These are phyloP conservation scores for Panonychus citri DNA, from an alignment of 1,140 invertebrate species.

Conservation along the genomic window DNA sequence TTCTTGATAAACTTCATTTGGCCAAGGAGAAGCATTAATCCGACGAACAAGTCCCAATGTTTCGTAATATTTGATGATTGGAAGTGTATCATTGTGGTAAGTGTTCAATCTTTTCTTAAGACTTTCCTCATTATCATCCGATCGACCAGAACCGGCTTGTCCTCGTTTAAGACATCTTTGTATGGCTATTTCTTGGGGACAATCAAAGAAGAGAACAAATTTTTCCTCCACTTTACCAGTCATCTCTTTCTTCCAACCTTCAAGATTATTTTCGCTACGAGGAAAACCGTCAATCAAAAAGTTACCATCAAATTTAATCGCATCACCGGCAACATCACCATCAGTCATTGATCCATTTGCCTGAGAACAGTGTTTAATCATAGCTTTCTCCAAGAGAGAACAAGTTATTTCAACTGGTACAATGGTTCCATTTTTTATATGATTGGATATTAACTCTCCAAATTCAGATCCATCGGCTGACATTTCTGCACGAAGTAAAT, in stretches of 20 bases:
- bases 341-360: not conserved
- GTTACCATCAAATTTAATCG: conserved; percentile 30
- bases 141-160: conserved; percentile 60
- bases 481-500: conserved; percentile 75
- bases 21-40: conserved; percentile 38
- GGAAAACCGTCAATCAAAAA: conserved; percentile 98
- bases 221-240: conserved; percentile 53
- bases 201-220: conserved; percentile 85
- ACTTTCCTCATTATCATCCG: conserved; percentile 82
- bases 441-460: conserved; percentile 75
- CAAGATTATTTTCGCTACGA: conserved; percentile 82
- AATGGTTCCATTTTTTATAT: conserved; percentile 82
- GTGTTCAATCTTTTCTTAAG: conserved; percentile 58
- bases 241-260: conserved; percentile 80
- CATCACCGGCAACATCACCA: conserved; percentile 42
- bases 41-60: conserved; percentile 42
- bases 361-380: conserved; percentile 7
- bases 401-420: conserved; percentile 98
- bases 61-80: conserved; percentile 72
- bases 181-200: conserved; percentile 56
- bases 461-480: conserved; percentile 55
- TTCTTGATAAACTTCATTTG: conserved; percentile 6
- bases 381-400: conserved; percentile 52
- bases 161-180: conserved; percentile 62
- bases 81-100: conserved; percentile 69